A percentile compares a stretch with the other conserved stretches of the same genome.
Evolutionary conservation across 2,888 invertebrate genomes (phyloP).

Genomic region (Ophion ventricosus): DNA sequence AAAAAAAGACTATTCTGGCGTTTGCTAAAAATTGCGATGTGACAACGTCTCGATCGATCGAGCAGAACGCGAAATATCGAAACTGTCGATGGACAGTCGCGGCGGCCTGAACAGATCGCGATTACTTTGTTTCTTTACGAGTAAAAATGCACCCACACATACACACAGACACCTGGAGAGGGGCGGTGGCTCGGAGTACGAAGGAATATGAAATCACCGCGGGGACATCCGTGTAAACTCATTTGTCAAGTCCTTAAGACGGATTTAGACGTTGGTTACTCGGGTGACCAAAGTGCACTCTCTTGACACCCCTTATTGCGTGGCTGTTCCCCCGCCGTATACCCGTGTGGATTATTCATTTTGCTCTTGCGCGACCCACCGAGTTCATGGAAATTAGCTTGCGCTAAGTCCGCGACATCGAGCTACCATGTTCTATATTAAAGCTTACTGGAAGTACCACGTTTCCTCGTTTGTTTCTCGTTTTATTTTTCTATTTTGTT

Average conservation of each 20-base stretch:
- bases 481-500: neutral
- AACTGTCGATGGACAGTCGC: constrained; percentile 25
- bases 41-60: constrained; percentile 35
- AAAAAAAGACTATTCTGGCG: constrained; percentile 8
- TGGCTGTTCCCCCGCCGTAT: constrained; percentile 44
- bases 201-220: constrained; percentile 44
- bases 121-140: neutral
- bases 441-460: constrained; percentile 76
- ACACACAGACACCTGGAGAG: neutral
- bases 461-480: constrained; percentile 69
- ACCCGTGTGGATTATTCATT: constrained; percentile 72
- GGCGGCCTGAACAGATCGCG: neutral
- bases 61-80: constrained; percentile 43
- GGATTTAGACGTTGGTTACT: constrained; percentile 55
- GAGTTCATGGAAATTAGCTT: constrained; percentile 71
- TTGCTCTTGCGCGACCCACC: constrained; percentile 67
- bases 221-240: constrained; percentile 42
- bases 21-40: constrained; percentile 27
- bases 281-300: constrained; percentile 35
- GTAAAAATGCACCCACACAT: neutral
- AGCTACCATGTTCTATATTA: constrained; percentile 77
- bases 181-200: neutral
- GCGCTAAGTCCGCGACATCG: constrained; percentile 63
- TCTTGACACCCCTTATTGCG: constrained; percentile 40
- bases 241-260: constrained; percentile 50